These are phyloP conservation scores for Brachyrhaphis roseni DNA, from an alignment of 2,797 vertebrate species.

Conservation along the genomic window DNA sequence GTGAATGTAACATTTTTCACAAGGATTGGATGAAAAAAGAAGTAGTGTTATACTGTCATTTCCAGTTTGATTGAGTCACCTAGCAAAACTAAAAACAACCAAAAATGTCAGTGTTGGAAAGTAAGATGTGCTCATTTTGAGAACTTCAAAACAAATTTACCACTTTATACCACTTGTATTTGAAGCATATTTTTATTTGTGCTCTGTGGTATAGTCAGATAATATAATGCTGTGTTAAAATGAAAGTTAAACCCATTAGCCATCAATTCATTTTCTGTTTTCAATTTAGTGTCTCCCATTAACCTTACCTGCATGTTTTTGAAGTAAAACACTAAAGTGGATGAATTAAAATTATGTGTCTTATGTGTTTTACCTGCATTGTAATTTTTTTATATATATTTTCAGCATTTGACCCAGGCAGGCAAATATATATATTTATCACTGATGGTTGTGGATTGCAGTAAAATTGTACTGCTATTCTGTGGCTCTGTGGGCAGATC, in stretches of 20 bases:
- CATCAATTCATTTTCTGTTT: not conserved
- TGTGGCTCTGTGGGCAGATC: constrained; percentile 15
- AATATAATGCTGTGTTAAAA: not conserved
- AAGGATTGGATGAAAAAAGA: not conserved
- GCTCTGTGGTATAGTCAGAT: not conserved
- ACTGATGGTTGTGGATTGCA: constrained; percentile 13
- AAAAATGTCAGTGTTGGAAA: not conserved
- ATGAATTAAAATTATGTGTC: not conserved
- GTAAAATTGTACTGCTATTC: constrained; percentile 21
- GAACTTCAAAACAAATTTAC: not conserved
- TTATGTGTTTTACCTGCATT: not conserved
- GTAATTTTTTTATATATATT: not conserved
- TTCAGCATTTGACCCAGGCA: constrained; percentile 4
- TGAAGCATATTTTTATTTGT: not conserved
- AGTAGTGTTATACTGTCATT: not conserved
- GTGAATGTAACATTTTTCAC: not conserved
- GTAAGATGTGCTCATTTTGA: not conserved
- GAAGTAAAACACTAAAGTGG: not conserved
- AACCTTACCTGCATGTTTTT: not conserved
- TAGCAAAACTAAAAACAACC: not conserved
- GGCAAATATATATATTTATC: constrained; percentile 10
- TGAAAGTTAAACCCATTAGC: not conserved
- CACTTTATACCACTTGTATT: not conserved
- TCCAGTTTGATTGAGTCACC: not conserved
- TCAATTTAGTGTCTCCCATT: not conserved